Evolutionary conservation across 2,113 vertebrate genomes (phyloP).

Genomic region (Lampris incognitus): DNA sequence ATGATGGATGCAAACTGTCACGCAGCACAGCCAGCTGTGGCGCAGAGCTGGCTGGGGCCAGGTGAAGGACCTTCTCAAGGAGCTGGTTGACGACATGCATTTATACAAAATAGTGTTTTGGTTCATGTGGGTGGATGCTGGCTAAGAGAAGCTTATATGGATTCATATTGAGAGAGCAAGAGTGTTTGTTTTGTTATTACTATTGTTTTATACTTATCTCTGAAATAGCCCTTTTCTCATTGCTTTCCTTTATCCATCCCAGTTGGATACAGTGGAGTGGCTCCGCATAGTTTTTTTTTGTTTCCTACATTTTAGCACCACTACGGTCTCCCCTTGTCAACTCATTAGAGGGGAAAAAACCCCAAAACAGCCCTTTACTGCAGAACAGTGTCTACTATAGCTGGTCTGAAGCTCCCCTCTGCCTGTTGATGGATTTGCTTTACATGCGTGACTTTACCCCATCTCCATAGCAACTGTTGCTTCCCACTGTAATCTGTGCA

Average conservation of each 20-base stretch:
- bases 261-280: too few species aligned
- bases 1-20: constrained; percentile 48
- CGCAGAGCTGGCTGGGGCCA: constrained; percentile 19
- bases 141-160: neutral
- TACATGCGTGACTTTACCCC: constrained; percentile 73
- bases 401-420: constrained; percentile 39
- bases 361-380: constrained; percentile 13
- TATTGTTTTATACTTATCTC: neutral
- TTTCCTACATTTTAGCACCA: neutral
- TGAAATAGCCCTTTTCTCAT: neutral
- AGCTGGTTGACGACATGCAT: constrained; percentile 21
- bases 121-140: neutral
- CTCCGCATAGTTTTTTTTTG: neutral
- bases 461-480: constrained; percentile 84
- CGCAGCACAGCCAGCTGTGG: neutral
- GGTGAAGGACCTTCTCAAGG: constrained; percentile 52
- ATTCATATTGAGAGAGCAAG: neutral
- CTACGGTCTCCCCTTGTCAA: constrained; percentile 1
- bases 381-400: constrained; percentile 21
- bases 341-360: constrained; percentile 13
- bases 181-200: neutral
- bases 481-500: constrained; percentile 66
- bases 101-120: constrained; percentile 13
- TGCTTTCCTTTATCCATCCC: neutral
- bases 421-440: constrained; percentile 64